Conservation (phyloP, 2,797 vertebrate genomes). For the Ataeniobius toweri region DNA sequence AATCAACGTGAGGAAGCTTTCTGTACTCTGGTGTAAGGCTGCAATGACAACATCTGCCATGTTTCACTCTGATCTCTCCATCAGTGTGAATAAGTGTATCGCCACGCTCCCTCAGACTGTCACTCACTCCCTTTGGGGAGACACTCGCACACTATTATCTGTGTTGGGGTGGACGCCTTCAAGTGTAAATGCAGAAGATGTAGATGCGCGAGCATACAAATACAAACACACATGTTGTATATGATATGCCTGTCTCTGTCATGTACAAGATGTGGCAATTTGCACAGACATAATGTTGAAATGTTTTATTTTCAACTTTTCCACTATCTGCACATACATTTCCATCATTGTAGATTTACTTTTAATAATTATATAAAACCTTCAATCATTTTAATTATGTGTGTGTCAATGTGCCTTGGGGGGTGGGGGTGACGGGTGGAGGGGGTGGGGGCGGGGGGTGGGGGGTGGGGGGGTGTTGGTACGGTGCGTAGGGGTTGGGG, state of each 20-base stretch:
- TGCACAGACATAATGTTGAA: slow-evolving; percentile 20
- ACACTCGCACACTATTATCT: slow-evolving; percentile 69
- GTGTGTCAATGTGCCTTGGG: no score
- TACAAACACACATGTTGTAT: slow-evolving; percentile 27
- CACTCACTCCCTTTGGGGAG: slow-evolving; percentile 77
- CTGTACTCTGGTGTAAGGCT: slow-evolving; percentile 72
- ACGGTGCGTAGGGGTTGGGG: no score
- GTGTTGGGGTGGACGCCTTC: slow-evolving; percentile 60
- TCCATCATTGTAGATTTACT: not conserved
- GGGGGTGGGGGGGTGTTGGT: no score
- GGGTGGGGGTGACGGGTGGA: no score
- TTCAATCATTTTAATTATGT: no score
- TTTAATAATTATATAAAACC: not conserved
- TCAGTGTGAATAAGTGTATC: slow-evolving; percentile 78
- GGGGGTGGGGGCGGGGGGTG: no score
- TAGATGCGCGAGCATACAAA: slow-evolving; percentile 40
- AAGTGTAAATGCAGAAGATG: slow-evolving; percentile 66
- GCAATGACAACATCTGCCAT: slow-evolving; percentile 78
- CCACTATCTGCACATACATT: not conserved
- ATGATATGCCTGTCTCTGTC: not conserved
- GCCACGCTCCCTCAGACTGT: slow-evolving; percentile 73
- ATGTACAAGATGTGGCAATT: slow-evolving; percentile 15
- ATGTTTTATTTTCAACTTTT: slow-evolving; percentile 12
- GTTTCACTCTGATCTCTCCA: slow-evolving; percentile 82
- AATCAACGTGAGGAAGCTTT: slow-evolving; percentile 63